A percentile compares a stretch with the other conserved stretches of the same genome.
Evolutionary conservation across 1,140 invertebrate species (phyloP).

Genomic region (Odontomachus brunneus): DNA sequence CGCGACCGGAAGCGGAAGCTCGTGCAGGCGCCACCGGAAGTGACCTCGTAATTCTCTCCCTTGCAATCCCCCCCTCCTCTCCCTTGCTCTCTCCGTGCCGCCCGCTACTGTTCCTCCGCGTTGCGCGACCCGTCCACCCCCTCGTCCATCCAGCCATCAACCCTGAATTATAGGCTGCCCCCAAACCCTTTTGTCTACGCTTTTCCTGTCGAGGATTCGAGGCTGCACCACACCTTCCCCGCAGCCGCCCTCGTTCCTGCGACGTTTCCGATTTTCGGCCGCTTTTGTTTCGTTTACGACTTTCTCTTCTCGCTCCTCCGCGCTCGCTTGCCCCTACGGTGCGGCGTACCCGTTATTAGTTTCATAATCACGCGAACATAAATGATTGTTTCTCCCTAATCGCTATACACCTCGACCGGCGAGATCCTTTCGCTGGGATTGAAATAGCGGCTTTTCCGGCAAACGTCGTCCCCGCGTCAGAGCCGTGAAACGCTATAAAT

Average conservation of each 20-base stretch:
- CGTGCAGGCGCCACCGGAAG: constrained; percentile 85
- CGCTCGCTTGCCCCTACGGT: constrained; percentile 11
- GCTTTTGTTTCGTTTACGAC: constrained; percentile 70
- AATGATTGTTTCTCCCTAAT: constrained; percentile 11
- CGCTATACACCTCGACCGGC: neutral
- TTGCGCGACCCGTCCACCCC: constrained; percentile 20
- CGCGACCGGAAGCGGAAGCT: constrained; percentile 84
- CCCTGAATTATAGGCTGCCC: constrained; percentile 84
- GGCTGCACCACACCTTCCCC: constrained; percentile 52
- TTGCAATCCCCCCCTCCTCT: constrained; percentile 84
- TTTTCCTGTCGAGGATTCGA: constrained; percentile 82
- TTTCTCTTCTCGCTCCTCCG: constrained; percentile 22
- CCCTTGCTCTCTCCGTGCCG: constrained; percentile 34
- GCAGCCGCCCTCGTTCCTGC: neutral
- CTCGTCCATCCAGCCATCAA: constrained; percentile 83
- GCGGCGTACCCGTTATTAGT: constrained; percentile 3
- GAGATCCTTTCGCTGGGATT: neutral
- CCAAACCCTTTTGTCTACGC: constrained; percentile 84
- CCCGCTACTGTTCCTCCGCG: constrained; percentile 41
- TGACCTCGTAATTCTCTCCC: constrained; percentile 85
- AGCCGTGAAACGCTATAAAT: constrained; percentile 6
- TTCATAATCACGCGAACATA: neutral
- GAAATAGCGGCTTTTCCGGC: neutral
- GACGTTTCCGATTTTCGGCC: constrained; percentile 66
- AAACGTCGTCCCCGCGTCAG: neutral